Conservation (phyloP, 2,888 invertebrate genomes). For the Timandra comae region DNA sequence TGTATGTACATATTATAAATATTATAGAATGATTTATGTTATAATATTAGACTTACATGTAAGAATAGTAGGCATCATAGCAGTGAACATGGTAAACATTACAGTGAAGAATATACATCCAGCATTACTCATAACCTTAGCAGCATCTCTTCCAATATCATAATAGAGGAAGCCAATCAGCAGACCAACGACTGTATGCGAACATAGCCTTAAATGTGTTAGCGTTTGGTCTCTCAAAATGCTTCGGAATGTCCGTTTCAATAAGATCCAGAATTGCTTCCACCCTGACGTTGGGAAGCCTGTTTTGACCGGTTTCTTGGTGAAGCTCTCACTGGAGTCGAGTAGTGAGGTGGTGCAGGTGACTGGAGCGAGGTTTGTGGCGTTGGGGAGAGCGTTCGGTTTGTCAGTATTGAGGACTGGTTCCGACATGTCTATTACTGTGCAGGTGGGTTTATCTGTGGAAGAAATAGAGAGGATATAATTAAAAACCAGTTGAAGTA, state of each 20-base stretch:
- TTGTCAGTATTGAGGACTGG: conserved; percentile 53
- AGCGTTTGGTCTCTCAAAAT: conserved; percentile 91
- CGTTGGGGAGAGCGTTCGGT: conserved; percentile 46
- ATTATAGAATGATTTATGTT: too few species aligned
- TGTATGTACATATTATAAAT: too few species aligned
- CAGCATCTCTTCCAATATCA: conserved; percentile 94
- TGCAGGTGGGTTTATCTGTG: conserved; percentile 72
- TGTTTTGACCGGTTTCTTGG: conserved; percentile 79
- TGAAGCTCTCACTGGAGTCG: conserved; percentile 84
- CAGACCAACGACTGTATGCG: conserved; percentile 92
- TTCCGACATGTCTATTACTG: conserved; percentile 74
- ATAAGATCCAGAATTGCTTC: conserved; percentile 91
- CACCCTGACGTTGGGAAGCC: conserved; percentile 89
- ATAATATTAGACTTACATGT: conserved; percentile 99
- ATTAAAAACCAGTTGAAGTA: not conserved
- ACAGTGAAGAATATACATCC: conserved; percentile 97
- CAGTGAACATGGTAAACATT: conserved; percentile 97
- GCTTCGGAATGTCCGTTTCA: conserved; percentile 89
- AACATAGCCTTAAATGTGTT: conserved; percentile 90
- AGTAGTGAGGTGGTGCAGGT: conserved; percentile 84
- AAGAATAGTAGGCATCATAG: conserved; percentile 98
- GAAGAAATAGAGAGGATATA: conserved; percentile 24
- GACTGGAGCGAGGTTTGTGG: conserved; percentile 66
- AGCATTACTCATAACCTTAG: conserved; percentile 95
- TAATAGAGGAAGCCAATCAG: conserved; percentile 95